Conservation (phyloP, 2,113 vertebrate species). For the Haemorhous mexicanus region DNA sequence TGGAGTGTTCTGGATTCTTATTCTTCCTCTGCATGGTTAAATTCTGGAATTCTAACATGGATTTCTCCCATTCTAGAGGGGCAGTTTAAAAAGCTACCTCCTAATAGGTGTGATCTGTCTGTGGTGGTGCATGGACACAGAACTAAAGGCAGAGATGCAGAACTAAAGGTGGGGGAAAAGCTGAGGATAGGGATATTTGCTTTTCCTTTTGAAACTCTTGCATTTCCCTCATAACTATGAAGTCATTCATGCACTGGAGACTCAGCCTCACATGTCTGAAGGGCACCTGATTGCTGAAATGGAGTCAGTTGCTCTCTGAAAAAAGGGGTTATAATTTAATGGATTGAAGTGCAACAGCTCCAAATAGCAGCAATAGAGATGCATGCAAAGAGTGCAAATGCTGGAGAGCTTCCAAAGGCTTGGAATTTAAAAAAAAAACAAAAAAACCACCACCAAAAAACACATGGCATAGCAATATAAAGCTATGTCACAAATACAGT, state of each 20-base stretch:
- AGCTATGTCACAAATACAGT: neutral
- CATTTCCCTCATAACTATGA: neutral
- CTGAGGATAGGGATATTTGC: neutral
- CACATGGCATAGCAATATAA: neutral
- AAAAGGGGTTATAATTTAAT: neutral
- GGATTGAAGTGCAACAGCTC: neutral
- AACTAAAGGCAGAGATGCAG: neutral
- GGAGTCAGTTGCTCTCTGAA: neutral
- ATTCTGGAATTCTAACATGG: neutral
- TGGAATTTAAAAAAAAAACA: neutral
- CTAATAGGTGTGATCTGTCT: neutral
- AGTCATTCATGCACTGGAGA: neutral
- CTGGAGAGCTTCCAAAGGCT: constrained; percentile 24
- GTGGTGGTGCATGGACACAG: neutral
- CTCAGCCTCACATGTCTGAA: neutral
- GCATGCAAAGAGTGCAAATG: neutral
- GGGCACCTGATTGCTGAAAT: neutral
- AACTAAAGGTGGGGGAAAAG: neutral
- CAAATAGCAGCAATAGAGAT: neutral
- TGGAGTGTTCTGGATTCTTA: neutral
- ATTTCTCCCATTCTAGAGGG: neutral
- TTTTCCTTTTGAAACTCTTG: neutral
- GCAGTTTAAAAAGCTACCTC: neutral
- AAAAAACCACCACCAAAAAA: neutral
- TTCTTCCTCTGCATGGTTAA: neutral